phyloP scores from a whole-genome alignment of 2,797 vertebrate species.

The Rhodeus uyekii region DNA sequence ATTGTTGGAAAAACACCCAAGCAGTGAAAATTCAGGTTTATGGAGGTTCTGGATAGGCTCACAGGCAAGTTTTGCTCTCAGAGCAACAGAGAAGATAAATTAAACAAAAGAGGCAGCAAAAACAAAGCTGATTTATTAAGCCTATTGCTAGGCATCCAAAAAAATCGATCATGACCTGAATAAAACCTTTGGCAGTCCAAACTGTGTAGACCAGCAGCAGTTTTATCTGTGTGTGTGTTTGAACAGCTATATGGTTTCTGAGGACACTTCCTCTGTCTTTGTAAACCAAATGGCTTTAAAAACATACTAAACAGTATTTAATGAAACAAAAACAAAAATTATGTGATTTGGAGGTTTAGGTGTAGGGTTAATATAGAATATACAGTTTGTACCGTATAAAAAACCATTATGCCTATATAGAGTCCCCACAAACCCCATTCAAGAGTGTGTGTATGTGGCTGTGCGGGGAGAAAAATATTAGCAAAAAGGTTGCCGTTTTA shows the following conservation, averaged over 20 bases:
- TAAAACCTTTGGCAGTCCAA: neutral
- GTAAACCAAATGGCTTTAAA: too few species aligned
- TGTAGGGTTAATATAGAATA: too few species aligned
- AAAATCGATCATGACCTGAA: neutral
- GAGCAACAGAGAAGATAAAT: constrained; percentile 15
- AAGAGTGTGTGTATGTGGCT: neutral
- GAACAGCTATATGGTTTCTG: too few species aligned
- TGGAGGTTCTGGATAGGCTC: neutral
- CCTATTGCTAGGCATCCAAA: neutral
- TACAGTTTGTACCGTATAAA: too few species aligned
- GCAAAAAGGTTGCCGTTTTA: neutral
- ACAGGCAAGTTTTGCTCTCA: neutral
- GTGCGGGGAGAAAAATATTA: neutral
- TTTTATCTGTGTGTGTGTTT: neutral
- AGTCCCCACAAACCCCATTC: too few species aligned
- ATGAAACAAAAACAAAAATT: too few species aligned
- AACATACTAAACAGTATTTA: too few species aligned
- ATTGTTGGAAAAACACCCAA: neutral
- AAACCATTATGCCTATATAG: too few species aligned
- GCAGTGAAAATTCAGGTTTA: neutral
- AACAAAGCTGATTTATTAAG: constrained; percentile 24
- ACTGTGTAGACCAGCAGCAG: neutral
- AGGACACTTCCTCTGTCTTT: too few species aligned
- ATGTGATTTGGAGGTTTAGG: too few species aligned
- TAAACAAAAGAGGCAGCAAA: constrained; percentile 5